A percentile compares a stretch with the other conserved stretches of the same genome.
Conservation (phyloP, 2,888 invertebrate genomes). For the Mongoloraphidia duomilia region DNA sequence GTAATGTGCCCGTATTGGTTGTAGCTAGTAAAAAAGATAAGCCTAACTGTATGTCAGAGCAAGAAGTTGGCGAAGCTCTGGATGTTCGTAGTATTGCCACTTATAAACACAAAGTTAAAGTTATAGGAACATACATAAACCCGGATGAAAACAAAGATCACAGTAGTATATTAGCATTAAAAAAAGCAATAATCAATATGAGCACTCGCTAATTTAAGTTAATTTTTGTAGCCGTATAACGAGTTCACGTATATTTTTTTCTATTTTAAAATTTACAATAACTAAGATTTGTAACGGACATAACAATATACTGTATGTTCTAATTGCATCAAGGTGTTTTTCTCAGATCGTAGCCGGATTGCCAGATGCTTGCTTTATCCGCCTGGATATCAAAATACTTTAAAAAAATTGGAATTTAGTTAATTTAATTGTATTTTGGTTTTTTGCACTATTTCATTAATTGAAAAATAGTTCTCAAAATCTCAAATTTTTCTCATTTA, state of each 20-base stretch:
- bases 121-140: constrained; percentile 18
- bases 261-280: not conserved
- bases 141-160: constrained; percentile 1
- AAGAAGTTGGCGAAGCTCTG: constrained; percentile 25
- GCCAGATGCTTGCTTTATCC: no score
- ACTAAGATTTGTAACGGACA: no score
- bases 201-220: not conserved
- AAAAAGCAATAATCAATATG: not conserved
- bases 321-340: no score
- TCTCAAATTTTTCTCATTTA: no score
- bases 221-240: not conserved
- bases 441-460: no score
- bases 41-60: constrained; percentile 22
- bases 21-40: constrained; percentile 30
- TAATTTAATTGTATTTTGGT: no score
- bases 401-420: no score
- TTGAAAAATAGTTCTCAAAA: no score
- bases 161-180: not conserved
- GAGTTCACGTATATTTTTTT: not conserved
- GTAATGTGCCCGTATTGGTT: constrained; percentile 26
- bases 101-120: constrained; percentile 26
- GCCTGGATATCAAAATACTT: no score
- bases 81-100: constrained; percentile 26
- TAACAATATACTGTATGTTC: no score
- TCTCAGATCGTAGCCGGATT: no score